phyloP scores from a whole-genome alignment of 2,888 invertebrate genomes.

The Cryptops parisi region DNA sequence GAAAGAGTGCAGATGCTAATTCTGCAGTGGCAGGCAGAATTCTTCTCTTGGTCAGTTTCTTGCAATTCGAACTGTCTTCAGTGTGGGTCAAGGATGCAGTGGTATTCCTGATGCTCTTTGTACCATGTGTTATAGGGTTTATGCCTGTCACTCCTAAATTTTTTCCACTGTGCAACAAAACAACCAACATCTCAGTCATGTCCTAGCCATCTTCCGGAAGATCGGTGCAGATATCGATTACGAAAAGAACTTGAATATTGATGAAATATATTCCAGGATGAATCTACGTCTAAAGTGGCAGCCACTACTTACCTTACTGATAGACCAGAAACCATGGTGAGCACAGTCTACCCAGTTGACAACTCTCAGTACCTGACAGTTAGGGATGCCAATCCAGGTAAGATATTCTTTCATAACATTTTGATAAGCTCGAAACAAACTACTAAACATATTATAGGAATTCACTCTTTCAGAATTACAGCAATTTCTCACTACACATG shows the following conservation, averaged over 20 bases:
- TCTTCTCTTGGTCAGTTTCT: background rate
- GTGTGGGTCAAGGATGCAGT: background rate
- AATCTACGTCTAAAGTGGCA: conserved; percentile 8
- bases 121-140: background rate
- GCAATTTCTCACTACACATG: too few relatives aligned
- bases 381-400: conserved; percentile 17
- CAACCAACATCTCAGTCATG: background rate
- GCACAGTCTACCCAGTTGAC: conserved; percentile 16
- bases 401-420: background rate
- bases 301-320: conserved; percentile 17
- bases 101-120: background rate
- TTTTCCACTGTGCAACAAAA: background rate
- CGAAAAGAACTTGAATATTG: background rate
- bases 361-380: conserved; percentile 15
- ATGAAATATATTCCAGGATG: conserved; percentile 15
- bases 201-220: background rate
- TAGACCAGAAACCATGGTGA: conserved; percentile 15
- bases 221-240: background rate
- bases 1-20: background rate
- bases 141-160: background rate
- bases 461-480: too few relatives aligned
- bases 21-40: background rate
- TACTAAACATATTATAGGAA: too few relatives aligned
- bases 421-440: background rate
- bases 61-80: background rate